These are phyloP conservation scores for Baronia brevicornis DNA, from an alignment of 2,888 invertebrate genomes.

Conservation along the genomic window DNA sequence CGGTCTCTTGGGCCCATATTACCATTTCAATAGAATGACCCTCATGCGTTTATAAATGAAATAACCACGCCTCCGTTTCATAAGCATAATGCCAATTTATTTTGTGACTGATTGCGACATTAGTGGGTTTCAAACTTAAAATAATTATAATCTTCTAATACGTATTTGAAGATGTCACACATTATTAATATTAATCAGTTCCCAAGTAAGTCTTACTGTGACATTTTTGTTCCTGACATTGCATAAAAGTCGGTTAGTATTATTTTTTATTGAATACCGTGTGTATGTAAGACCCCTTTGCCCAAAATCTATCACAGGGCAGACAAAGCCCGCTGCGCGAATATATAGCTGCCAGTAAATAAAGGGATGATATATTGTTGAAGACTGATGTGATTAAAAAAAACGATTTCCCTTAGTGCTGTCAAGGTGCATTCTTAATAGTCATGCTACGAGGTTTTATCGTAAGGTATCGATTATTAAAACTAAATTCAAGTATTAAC, in stretches of 20 bases:
- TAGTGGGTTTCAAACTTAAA: too few species aligned
- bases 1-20: constrained; percentile 28
- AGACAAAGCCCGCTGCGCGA: constrained; percentile 62
- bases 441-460: too few species aligned
- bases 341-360: constrained; percentile 67
- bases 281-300: constrained; percentile 42
- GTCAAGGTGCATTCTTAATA: constrained; percentile 67
- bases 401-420: constrained; percentile 66
- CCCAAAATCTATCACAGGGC: constrained; percentile 32
- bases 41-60: constrained; percentile 38
- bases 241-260: constrained; percentile 31
- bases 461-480: too few species aligned
- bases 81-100: constrained; percentile 33
- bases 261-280: constrained; percentile 21
- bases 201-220: constrained; percentile 9
- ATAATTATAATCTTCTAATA: too few species aligned
- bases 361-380: constrained; percentile 72
- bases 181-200: constrained; percentile 5
- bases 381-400: constrained; percentile 66
- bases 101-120: constrained; percentile 34
- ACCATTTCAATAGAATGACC: constrained; percentile 54
- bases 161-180: constrained; percentile 3
- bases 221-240: constrained; percentile 32
- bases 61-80: constrained; percentile 38
- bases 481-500: too few species aligned